A percentile compares a stretch with the other conserved stretches of the same genome.
These are phyloP conservation scores for Panorpa germanica DNA, from an alignment of 2,888 invertebrate genomes.

Conservation along the genomic window DNA sequence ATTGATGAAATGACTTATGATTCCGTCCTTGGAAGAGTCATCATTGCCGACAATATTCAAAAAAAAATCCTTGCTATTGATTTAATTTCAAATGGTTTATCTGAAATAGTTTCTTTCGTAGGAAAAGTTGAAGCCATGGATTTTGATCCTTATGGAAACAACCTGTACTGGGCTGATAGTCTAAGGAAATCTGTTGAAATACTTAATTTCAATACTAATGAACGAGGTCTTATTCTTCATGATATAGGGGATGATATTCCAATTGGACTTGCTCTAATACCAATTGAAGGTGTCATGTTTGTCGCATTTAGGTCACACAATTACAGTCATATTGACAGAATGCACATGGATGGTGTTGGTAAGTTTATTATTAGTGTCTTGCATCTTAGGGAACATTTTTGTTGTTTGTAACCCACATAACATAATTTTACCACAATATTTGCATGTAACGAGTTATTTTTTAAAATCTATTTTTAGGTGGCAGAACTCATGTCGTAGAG, in stretches of 20 bases:
- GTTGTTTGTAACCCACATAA: too few relatives aligned
- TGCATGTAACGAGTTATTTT: too few relatives aligned
- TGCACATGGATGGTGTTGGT: conserved; percentile 45
- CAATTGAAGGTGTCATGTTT: conserved; percentile 41
- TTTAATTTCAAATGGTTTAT: conserved; percentile 15
- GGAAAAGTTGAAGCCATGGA: conserved; percentile 34
- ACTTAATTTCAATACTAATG: conserved; percentile 34
- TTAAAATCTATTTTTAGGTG: too few relatives aligned
- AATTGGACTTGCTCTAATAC: conserved; percentile 43
- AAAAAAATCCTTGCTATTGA: conserved; percentile 26
- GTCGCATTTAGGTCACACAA: conserved; percentile 31
- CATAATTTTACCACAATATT: too few relatives aligned
- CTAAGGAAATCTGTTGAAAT: conserved; percentile 43
- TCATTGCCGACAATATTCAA: conserved; percentile 29
- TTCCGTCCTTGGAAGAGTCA: conserved; percentile 26
- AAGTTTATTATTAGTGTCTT: too few relatives aligned
- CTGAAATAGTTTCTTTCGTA: conserved; percentile 23
- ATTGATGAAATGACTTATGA: conserved; percentile 52
- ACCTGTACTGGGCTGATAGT: conserved; percentile 53
- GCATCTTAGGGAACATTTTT: too few relatives aligned
- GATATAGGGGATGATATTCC: conserved; percentile 40
- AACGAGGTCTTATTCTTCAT: conserved; percentile 37
- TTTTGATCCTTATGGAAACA: conserved; percentile 46
- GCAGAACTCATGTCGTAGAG: conserved; percentile 23
- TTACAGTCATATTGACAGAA: conserved; percentile 40